These are phyloP conservation scores for Orgyia antiqua DNA, from an alignment of 2,888 invertebrate genomes.

Conservation along the genomic window DNA sequence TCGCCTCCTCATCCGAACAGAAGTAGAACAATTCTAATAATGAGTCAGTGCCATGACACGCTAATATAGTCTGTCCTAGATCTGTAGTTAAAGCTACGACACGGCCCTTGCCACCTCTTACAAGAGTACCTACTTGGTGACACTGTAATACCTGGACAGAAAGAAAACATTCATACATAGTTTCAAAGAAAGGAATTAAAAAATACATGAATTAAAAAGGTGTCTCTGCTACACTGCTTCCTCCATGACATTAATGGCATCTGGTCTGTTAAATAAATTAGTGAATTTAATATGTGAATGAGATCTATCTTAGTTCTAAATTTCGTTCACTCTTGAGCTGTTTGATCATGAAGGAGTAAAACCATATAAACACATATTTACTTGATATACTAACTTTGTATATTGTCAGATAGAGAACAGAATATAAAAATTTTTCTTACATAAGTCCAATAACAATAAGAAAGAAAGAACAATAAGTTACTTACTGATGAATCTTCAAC, in stretches of 20 bases:
- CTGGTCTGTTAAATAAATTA: too few species aligned
- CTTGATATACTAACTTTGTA: too few species aligned
- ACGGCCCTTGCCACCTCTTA: conserved; percentile 88
- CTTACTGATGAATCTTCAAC: conserved; percentile 77
- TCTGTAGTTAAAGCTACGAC: conserved; percentile 87
- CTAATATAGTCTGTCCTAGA: conserved; percentile 83
- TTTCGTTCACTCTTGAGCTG: too few species aligned
- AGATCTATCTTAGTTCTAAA: too few species aligned
- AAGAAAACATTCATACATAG: background rate
- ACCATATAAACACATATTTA: too few species aligned
- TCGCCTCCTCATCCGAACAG: conserved; percentile 85
- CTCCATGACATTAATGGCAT: too few species aligned
- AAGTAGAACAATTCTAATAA: conserved; percentile 90
- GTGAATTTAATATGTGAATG: too few species aligned
- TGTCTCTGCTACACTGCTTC: too few species aligned
- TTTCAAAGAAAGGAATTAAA: background rate
- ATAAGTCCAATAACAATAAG: too few species aligned
- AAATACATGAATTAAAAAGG: background rate
- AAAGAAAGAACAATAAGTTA: conserved; percentile 9
- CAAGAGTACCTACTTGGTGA: conserved; percentile 86
- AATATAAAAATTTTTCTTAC: too few species aligned
- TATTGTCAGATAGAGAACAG: too few species aligned
- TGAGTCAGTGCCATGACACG: conserved; percentile 90
- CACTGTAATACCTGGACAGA: conserved; percentile 79
- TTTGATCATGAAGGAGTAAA: too few species aligned